These are phyloP conservation scores for Intellagama lesueurii DNA, from an alignment of 2,797 vertebrate species.

Conservation along the genomic window DNA sequence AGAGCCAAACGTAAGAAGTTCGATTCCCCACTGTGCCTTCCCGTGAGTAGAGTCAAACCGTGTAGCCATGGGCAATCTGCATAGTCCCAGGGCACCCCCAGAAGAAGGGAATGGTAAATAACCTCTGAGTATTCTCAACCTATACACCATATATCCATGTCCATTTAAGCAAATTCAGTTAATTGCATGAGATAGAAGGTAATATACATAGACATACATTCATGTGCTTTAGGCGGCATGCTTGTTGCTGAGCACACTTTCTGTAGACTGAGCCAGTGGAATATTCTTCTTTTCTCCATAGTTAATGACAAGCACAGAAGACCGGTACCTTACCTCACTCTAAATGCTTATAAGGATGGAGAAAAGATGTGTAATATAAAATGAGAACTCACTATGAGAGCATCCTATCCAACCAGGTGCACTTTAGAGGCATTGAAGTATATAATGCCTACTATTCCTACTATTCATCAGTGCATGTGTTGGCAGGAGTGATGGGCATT, in stretches of 20 bases:
- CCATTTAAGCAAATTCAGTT: conserved; percentile 27
- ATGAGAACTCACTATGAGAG: background rate
- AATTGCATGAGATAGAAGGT: conserved; percentile 11
- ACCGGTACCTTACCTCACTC: background rate
- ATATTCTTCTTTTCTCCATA: background rate
- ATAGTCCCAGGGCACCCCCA: no score
- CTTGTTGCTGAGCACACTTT: background rate
- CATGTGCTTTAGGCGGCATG: background rate
- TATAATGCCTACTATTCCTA: background rate
- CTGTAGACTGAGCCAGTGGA: no score
- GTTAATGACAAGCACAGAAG: background rate
- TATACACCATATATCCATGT: conserved; percentile 15
- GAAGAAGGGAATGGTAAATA: no score
- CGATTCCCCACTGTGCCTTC: no score
- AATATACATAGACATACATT: conserved; percentile 12
- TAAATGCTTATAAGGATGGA: background rate
- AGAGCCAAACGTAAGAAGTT: no score
- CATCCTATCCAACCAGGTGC: background rate
- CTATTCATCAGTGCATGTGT: background rate
- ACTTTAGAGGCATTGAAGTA: background rate
- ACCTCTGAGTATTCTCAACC: no score
- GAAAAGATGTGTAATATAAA: background rate
- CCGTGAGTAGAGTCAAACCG: no score
- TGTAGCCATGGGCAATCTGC: no score
- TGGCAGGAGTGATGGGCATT: background rate